Percentiles rank a stretch among this genome's conserved stretches.
Evolutionary conservation across 2,113 vertebrate genomes (phyloP).

Genomic region (Craseonycteris thonglongyai): DNA sequence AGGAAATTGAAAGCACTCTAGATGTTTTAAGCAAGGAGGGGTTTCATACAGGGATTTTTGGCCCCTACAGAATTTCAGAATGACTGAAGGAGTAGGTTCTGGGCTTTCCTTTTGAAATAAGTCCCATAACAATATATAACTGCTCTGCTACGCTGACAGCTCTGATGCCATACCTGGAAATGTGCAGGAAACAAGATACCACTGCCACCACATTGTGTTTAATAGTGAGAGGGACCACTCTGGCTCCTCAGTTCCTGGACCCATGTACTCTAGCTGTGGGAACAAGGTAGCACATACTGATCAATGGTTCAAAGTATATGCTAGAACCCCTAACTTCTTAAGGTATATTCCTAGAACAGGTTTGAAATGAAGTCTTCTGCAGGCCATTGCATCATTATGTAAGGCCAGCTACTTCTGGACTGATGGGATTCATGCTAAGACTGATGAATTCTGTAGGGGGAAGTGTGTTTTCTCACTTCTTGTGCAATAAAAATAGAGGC

Average conservation of each 20-base stretch:
- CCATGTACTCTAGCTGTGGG: neutral
- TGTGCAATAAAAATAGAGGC: neutral
- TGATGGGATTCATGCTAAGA: neutral
- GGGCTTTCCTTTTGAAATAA: neutral
- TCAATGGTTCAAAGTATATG: neutral
- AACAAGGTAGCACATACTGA: neutral
- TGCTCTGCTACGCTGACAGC: neutral
- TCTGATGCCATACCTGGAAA: neutral
- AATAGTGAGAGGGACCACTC: neutral
- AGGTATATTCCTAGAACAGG: neutral
- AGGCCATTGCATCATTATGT: neutral
- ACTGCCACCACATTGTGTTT: neutral
- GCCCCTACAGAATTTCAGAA: neutral
- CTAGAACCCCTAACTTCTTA: neutral
- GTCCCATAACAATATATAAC: neutral
- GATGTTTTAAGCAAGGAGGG: neutral
- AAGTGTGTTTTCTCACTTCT: neutral
- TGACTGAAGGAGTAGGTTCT: neutral
- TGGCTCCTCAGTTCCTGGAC: neutral
- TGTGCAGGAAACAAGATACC: neutral
- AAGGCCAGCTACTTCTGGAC: neutral
- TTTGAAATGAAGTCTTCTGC: neutral
- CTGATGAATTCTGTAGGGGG: neutral
- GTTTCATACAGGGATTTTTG: neutral
- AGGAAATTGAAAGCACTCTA: neutral